Evolutionary conservation across 2,888 invertebrate genomes (phyloP), one percentile per base, ranked within the genome.

Genomic region (Zele albiditarsus): DNA sequence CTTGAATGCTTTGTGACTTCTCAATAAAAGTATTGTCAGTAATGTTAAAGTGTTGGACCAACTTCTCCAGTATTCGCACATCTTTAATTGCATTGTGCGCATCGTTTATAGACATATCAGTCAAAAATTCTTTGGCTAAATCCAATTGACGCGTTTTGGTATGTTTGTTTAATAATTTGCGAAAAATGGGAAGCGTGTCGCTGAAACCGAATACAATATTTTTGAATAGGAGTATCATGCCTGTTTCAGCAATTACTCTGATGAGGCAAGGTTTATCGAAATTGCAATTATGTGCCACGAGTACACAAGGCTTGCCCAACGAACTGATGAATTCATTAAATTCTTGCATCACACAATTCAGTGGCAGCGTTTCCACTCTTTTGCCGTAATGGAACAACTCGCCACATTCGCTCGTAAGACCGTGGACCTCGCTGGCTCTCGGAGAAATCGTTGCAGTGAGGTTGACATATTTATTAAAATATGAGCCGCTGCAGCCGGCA

Each of bases 391-490:
- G 60, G 3, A 72, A 49, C 27, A 78, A 73, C 58, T 74, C 62
- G 12, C 75, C 68, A 60, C 27, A 57, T 3, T 72, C 63, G 25
- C 33, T 60, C 10, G 76, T 78, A 16, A 79, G 49, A 6, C 71
- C 60, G 53, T 72, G 60, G 0, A 73, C 60, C 5, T 73, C 49
- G 8, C 72, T 71, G 46, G 77, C 71, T 3, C 20, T 5, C 2
- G 71, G 71, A 42, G 74, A 65, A 25, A 78, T 78, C 3, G 27
- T 27, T 63, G 72, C 69, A 3, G 66, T 68, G 0, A 77, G 77
- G 0, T 62, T 74, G 8, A 76, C 63, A 68, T 77, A 78, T 70
- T 68, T 76, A 49, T 63, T 70, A 28, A 71, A 76, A n/a, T 73
- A 72, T 42, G 72, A 28, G 53, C 63, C 67, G 25, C 67, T 53